Percentiles rank a stretch among this genome's conserved stretches.
These are phyloP conservation scores for Polypterus bichir DNA, from an alignment of 2,113 vertebrate genomes.

Conservation along the genomic window DNA sequence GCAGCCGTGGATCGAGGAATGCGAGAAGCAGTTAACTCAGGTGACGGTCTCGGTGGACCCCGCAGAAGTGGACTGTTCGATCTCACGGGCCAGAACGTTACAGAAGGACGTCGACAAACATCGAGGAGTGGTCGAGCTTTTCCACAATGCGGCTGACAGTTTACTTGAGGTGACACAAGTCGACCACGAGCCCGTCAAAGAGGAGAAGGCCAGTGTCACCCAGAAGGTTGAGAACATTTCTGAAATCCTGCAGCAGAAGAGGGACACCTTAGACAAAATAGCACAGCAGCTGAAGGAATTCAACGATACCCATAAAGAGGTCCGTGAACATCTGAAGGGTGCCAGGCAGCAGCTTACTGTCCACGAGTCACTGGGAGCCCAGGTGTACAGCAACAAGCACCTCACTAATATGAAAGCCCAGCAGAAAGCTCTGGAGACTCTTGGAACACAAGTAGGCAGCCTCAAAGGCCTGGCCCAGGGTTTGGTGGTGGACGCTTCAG, in stretches of 20 bases:
- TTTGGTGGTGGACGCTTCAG: slow-evolving; percentile 66
- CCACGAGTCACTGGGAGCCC: slow-evolving; percentile 61
- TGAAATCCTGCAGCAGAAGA: slow-evolving; percentile 68
- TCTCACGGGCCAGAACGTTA: slow-evolving; percentile 62
- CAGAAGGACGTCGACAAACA: slow-evolving; percentile 88
- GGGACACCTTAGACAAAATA: slow-evolving; percentile 64
- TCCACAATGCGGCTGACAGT: slow-evolving; percentile 62
- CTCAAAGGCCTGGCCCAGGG: slow-evolving; percentile 64
- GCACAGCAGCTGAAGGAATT: slow-evolving; percentile 76
- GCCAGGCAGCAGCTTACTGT: slow-evolving; percentile 66
- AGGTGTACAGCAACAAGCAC: slow-evolving; percentile 78
- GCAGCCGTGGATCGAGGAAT: slow-evolving; percentile 68
- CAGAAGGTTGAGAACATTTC: slow-evolving; percentile 58
- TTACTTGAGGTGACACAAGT: slow-evolving; percentile 64
- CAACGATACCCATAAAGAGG: slow-evolving; percentile 66
- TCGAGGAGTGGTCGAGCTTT: slow-evolving; percentile 67
- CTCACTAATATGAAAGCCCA: slow-evolving; percentile 79
- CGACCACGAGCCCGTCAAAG: slow-evolving; percentile 61
- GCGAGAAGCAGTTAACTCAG: slow-evolving; percentile 46
- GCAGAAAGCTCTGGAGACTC: slow-evolving; percentile 66
- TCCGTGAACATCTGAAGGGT: slow-evolving; percentile 58
- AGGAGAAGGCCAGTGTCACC: slow-evolving; percentile 54
- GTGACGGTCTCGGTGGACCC: slow-evolving; percentile 59
- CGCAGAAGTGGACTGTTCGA: slow-evolving; percentile 52
- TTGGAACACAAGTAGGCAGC: slow-evolving; percentile 63